These are phyloP conservation scores for Amblyjoppa proteus DNA, from an alignment of 2,888 invertebrate species.

Conservation along the genomic window DNA sequence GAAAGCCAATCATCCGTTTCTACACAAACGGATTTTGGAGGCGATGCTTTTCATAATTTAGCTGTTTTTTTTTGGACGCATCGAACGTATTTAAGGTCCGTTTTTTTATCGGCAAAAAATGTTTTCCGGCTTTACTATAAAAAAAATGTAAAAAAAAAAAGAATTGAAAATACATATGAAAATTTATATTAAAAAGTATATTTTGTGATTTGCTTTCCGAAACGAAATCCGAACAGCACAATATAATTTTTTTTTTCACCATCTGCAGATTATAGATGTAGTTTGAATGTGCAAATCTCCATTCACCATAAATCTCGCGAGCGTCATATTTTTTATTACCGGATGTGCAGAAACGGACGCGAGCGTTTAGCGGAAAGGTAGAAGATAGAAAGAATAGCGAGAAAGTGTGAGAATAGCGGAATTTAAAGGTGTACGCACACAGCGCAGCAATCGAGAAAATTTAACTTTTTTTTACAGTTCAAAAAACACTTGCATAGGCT, in stretches of 20 bases:
- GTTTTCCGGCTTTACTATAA: too few relatives aligned
- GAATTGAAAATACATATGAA: too few relatives aligned
- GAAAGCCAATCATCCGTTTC: slow-evolving; percentile 1
- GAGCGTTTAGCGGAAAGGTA: background rate
- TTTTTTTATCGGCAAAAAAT: too few relatives aligned
- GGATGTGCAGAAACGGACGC: background rate
- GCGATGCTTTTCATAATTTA: background rate
- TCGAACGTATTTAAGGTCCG: too few relatives aligned
- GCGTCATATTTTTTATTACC: background rate
- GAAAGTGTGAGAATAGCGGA: slow-evolving; percentile 13
- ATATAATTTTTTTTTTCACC: background rate
- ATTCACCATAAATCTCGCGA: background rate
- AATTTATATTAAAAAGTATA: too few relatives aligned
- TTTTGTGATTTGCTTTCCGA: too few relatives aligned
- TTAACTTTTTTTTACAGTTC: background rate
- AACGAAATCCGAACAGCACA: too few relatives aligned
- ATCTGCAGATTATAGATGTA: background rate
- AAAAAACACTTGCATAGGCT: slow-evolving; percentile 25
- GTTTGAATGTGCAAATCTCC: background rate
- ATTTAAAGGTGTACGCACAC: slow-evolving; percentile 13
- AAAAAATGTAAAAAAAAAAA: too few relatives aligned
- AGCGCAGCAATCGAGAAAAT: slow-evolving; percentile 33
- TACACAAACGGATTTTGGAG: background rate
- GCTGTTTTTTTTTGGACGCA: background rate
- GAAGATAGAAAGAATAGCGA: slow-evolving; percentile 10